Evolutionary conservation across 2,888 invertebrate species (phyloP), one percentile per base, ranked within the genome.

Genomic region (Ormia ochracea): DNA sequence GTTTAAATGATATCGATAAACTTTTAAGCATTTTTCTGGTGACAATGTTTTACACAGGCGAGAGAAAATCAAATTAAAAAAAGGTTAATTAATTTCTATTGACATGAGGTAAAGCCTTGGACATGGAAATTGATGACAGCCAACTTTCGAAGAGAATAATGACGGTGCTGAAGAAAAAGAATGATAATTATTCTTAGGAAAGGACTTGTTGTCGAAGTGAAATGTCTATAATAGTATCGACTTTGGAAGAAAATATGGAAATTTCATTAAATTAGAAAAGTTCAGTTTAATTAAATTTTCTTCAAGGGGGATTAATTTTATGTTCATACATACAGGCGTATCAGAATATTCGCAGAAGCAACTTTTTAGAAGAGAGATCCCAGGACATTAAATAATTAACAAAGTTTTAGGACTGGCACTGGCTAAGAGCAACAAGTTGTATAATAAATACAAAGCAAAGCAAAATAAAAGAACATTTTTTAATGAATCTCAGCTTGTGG

Each of bases 21-120:
- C 76, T 76, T 70, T 80, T 36, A 72, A 58, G 56, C 66, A 72
- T 76, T 76, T 72, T 61, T 72, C 56, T 66, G 72, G 56, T 75
- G 75, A 61, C 79, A 78, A 54, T 45, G 48, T 56, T 61, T n/a
- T 48, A 54, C 48, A 23, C 33, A 50, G 75, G 48, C 56, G 36
- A 52, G 43, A 74, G 48, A 73, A 81, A 81, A 78, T 80, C 75
- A 79, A 82, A 82, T 79, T 79, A 74, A 56, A 81, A 73, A 77
- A 81, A 79, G 74, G 78, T 81, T 82, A 82, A 82, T 82, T 81
- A 82, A 81, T 82, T 82, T 80, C 80, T 73, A 80, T 80, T 80
- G 80, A 76, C 80, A 80, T 72, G 76, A 80, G 80, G 66, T 76
- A 72, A 80, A 76, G 72, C 80, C 80, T 63, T 63, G 72, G 80